Conservation (phyloP, 2,797 vertebrate genomes). For the Hoplostethus atlanticus region DNA sequence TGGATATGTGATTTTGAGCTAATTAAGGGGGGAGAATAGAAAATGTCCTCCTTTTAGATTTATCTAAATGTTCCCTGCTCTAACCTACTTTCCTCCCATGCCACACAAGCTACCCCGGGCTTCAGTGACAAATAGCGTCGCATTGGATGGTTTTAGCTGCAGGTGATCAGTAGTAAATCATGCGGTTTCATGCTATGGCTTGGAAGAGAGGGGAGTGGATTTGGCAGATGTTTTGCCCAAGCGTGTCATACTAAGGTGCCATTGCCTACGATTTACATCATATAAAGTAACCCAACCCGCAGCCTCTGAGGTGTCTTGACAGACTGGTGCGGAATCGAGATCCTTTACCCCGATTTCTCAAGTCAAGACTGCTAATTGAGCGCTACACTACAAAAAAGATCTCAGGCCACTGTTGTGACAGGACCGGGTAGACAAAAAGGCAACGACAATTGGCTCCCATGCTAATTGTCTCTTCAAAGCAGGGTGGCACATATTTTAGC, state of each 20-base stretch:
- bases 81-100: slow-evolving; percentile 75
- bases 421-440: slow-evolving; percentile 66
- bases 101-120: slow-evolving; percentile 67
- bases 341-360: slow-evolving; percentile 64
- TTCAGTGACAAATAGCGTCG: slow-evolving; percentile 62
- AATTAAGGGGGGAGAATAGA: slow-evolving; percentile 74
- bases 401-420: slow-evolving; percentile 70
- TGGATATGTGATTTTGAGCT: slow-evolving; percentile 71
- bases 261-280: slow-evolving; percentile 60
- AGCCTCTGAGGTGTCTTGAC: slow-evolving; percentile 41
- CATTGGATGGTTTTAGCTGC: slow-evolving; percentile 69
- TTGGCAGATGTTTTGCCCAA: slow-evolving; percentile 19
- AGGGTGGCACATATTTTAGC: slow-evolving; percentile 65
- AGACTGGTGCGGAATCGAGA: slow-evolving; percentile 32
- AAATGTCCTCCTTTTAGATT: slow-evolving; percentile 68
- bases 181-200: slow-evolving; percentile 56
- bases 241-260: neutral
- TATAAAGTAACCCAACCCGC: slow-evolving; percentile 5
- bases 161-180: slow-evolving; percentile 44
- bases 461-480: slow-evolving; percentile 82
- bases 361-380: slow-evolving; percentile 73
- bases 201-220: slow-evolving; percentile 29
- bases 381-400: slow-evolving; percentile 72
- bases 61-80: slow-evolving; percentile 59
- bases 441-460: slow-evolving; percentile 74